These are phyloP conservation scores for Engystomops pustulosus DNA, from an alignment of 2,113 vertebrate genomes.

Conservation along the genomic window DNA sequence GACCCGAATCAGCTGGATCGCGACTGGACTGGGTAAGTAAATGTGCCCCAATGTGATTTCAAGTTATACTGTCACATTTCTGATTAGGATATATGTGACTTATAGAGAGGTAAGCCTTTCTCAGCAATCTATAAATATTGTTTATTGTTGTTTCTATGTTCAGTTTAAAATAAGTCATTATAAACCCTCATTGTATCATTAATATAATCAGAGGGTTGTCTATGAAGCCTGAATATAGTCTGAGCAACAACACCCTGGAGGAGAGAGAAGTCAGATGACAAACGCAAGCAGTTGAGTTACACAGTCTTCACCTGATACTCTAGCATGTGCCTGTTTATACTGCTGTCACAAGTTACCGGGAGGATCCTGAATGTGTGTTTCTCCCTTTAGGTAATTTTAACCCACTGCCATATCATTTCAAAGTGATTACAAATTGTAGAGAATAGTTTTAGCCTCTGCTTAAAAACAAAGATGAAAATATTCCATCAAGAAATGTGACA, in stretches of 20 bases:
- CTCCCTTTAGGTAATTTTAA: slow-evolving; percentile 37
- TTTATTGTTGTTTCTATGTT: not conserved
- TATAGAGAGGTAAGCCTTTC: no score
- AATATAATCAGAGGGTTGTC: slow-evolving; percentile 9
- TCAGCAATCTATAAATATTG: no score
- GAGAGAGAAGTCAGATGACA: slow-evolving; percentile 47
- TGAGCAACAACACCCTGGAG: slow-evolving; percentile 43
- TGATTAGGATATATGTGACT: no score
- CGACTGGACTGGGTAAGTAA: no score
- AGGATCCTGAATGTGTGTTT: slow-evolving; percentile 35
- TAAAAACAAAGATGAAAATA: not conserved
- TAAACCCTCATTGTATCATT: slow-evolving; percentile 5
- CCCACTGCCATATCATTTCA: slow-evolving; percentile 22
- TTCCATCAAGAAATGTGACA: not conserved
- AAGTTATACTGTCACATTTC: no score
- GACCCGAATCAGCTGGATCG: no score
- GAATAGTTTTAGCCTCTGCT: not conserved
- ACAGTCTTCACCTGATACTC: slow-evolving; percentile 50
- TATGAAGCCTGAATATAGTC: slow-evolving; percentile 19
- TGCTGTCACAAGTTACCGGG: slow-evolving; percentile 50
- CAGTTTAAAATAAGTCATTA: no score
- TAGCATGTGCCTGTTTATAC: slow-evolving; percentile 53
- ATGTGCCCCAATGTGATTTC: no score
- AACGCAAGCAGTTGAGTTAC: slow-evolving; percentile 46
- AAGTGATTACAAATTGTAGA: slow-evolving; percentile 4